These are phyloP conservation scores for Rattus rattus DNA, from an alignment of 2,113 vertebrate genomes.

Conservation along the genomic window DNA sequence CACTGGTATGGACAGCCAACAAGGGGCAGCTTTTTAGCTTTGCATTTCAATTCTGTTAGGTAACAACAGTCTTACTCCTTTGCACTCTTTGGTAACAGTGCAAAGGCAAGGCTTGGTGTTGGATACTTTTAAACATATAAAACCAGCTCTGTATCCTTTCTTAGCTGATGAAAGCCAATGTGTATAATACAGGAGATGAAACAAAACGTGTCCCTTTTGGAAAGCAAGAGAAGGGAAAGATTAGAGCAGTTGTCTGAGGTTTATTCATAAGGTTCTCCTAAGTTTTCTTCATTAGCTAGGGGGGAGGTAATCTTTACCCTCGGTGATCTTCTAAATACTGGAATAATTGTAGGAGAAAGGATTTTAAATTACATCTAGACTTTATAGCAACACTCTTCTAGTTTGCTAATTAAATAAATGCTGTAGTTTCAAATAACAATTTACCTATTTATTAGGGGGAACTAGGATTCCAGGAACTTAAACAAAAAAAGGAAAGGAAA, in stretches of 20 bases:
- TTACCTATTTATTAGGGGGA: not conserved
- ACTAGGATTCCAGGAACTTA: not conserved
- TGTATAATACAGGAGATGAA: not conserved
- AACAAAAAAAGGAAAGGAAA: not conserved
- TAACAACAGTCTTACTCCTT: not conserved
- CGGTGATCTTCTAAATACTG: not conserved
- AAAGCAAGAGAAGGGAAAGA: not conserved
- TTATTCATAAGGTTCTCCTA: not conserved
- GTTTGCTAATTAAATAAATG: conserved; percentile 55
- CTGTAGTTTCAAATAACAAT: not conserved
- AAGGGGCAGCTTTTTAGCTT: not conserved
- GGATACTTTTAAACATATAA: conserved; percentile 25
- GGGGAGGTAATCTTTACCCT: not conserved
- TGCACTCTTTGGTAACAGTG: not conserved
- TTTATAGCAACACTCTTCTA: conserved; percentile 36
- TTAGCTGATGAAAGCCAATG: conserved; percentile 31
- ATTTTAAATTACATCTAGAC: conserved; percentile 57
- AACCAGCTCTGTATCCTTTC: conserved; percentile 47
- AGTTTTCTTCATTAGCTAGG: conserved; percentile 32
- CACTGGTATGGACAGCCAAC: not conserved
- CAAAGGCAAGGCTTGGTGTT: not conserved
- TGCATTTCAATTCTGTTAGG: not conserved
- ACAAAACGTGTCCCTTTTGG: not conserved
- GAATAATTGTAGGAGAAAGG: conserved; percentile 48
- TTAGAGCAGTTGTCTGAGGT: conserved; percentile 26